A percentile compares a stretch with the other conserved stretches of the same genome.
Conservation (phyloP, 2,888 invertebrate genomes). For the Hyposoter didymator region DNA sequence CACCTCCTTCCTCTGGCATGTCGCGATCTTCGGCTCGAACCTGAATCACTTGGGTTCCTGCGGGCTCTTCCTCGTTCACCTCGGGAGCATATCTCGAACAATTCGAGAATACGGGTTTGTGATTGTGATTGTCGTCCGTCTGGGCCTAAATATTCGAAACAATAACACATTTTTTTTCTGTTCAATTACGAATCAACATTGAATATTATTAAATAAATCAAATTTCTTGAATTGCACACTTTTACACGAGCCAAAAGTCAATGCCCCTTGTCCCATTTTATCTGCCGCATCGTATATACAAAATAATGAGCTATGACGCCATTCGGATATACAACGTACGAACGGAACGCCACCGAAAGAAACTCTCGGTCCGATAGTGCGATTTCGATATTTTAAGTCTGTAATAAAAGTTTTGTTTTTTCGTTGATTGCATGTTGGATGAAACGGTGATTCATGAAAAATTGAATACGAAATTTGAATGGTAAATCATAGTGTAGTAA, state of each 20-base stretch:
- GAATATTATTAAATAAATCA: background rate
- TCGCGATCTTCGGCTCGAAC: constrained; percentile 91
- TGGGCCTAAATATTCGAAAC: constrained; percentile 56
- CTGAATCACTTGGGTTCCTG: constrained; percentile 91
- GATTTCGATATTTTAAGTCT: no score
- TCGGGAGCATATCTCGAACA: constrained; percentile 93
- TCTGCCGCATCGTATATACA: no score
- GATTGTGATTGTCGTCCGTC: constrained; percentile 86
- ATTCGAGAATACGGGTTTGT: constrained; percentile 94
- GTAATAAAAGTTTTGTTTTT: background rate
- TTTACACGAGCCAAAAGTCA: no score
- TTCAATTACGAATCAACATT: background rate
- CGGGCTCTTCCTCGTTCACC: constrained; percentile 91
- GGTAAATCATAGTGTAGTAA: background rate
- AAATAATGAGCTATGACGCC: no score
- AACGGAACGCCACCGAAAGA: no score
- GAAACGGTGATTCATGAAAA: background rate
- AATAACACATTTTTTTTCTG: background rate
- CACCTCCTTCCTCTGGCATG: constrained; percentile 90
- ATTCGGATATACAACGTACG: no score
- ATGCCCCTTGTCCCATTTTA: no score
- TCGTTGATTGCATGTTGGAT: background rate
- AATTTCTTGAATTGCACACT: background rate
- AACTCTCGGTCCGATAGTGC: no score
- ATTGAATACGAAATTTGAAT: background rate